These are phyloP conservation scores for Dasypolia templi DNA, from an alignment of 2,888 invertebrate genomes.

Conservation along the genomic window DNA sequence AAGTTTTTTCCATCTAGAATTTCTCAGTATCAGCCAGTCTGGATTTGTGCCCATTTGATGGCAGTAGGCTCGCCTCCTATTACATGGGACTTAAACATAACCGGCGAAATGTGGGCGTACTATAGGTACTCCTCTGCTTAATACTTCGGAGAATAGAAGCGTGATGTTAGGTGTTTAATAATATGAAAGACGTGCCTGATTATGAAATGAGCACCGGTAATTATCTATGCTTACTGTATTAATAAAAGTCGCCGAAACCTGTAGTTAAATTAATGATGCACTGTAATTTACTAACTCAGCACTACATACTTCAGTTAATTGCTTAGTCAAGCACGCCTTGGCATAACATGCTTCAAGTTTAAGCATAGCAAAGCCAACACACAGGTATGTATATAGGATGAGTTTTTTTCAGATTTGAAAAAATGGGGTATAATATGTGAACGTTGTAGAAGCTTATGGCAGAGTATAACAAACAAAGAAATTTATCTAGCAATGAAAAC, in stretches of 20 bases:
- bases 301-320: slow-evolving; percentile 11
- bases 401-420: too few relatives aligned
- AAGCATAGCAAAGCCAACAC: not conserved
- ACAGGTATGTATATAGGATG: too few relatives aligned
- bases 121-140: not conserved
- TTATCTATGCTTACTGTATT: not conserved
- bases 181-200: not conserved
- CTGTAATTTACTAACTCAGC: slow-evolving; percentile 25
- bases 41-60: not conserved
- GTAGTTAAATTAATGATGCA: slow-evolving; percentile 16
- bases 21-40: not conserved
- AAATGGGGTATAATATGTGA: too few relatives aligned
- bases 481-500: too few relatives aligned
- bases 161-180: not conserved
- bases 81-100: not conserved
- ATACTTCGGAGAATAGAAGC: not conserved
- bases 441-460: too few relatives aligned
- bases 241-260: not conserved
- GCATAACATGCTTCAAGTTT: not conserved
- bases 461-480: too few relatives aligned
- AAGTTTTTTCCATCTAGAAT: not conserved
- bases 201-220: not conserved
- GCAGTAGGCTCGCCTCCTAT: not conserved
- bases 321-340: slow-evolving; percentile 10
- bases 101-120: not conserved